These are phyloP conservation scores for Rhamnusium bicolor DNA, from an alignment of 2,888 invertebrate genomes.

Conservation along the genomic window DNA sequence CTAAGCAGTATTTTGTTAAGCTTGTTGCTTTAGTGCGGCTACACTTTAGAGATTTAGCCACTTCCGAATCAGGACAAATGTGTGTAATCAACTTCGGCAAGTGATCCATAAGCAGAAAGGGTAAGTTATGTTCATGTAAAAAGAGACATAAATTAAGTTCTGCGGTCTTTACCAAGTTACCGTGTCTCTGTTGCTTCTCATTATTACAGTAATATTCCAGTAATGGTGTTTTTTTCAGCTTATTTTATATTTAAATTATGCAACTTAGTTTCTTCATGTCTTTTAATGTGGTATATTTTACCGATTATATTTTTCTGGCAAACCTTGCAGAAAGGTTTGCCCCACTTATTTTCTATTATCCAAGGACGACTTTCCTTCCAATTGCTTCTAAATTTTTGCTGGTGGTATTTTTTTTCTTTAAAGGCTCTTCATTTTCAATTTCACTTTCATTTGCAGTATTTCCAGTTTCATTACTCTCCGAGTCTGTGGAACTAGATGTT, in stretches of 20 bases:
- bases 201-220: background rate
- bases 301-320: background rate
- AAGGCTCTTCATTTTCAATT: too few relatives aligned
- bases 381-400: too few relatives aligned
- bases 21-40: background rate
- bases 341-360: too few relatives aligned
- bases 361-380: too few relatives aligned
- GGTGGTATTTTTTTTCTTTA: too few relatives aligned
- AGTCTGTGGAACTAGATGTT: too few relatives aligned
- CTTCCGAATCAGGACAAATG: background rate
- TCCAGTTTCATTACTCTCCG: too few relatives aligned
- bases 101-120: conserved; percentile 23
- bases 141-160: conserved; percentile 28
- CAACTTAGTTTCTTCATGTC: conserved; percentile 8
- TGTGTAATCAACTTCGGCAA: background rate
- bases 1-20: background rate
- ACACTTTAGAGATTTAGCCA: background rate
- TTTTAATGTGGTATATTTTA: conserved; percentile 9
- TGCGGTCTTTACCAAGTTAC: conserved; percentile 8
- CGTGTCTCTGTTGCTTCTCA: background rate
- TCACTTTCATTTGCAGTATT: too few relatives aligned
- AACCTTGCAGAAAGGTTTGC: too few relatives aligned
- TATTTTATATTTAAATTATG: too few relatives aligned
- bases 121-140: conserved; percentile 31
- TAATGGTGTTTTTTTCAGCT: too few relatives aligned